Percentiles rank a stretch among this genome's conserved stretches.
These are phyloP conservation scores for Neotoma lepida DNA, from an alignment of 2,113 vertebrate genomes.

Conservation along the genomic window DNA sequence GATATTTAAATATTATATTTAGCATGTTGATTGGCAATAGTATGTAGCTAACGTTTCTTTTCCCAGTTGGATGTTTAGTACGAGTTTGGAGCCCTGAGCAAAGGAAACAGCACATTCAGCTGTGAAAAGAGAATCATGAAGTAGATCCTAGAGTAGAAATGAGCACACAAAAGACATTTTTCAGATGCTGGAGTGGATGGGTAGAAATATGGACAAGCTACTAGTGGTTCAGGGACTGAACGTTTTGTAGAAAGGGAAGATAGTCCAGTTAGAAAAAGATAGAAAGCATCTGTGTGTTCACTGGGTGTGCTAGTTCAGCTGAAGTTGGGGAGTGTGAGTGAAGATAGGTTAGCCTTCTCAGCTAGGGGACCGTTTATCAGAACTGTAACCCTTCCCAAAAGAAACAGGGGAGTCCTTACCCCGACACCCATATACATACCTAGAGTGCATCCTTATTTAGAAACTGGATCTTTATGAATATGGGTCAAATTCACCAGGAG, in stretches of 20 bases:
- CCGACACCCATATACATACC: background rate
- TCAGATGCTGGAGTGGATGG: background rate
- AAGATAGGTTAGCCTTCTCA: background rate
- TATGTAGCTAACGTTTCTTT: slow-evolving; percentile 21
- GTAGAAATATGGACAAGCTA: background rate
- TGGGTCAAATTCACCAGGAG: background rate
- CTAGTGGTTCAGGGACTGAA: background rate
- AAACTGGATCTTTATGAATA: slow-evolving; percentile 18
- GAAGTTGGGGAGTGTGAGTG: background rate
- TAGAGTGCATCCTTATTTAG: background rate
- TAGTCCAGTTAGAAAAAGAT: background rate
- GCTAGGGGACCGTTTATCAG: background rate
- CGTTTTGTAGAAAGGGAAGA: background rate
- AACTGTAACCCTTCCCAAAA: background rate
- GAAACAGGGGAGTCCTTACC: background rate
- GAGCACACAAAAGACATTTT: background rate
- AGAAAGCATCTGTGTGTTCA: background rate
- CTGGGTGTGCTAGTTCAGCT: background rate
- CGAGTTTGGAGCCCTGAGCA: background rate
- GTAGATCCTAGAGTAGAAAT: background rate
- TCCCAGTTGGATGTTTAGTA: background rate
- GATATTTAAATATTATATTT: slow-evolving; percentile 51
- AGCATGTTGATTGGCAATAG: slow-evolving; percentile 36
- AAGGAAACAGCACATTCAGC: background rate
- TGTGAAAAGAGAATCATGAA: background rate